phyloP scores from a whole-genome alignment of 2,888 invertebrate species.

The Heliothis peltigera region DNA sequence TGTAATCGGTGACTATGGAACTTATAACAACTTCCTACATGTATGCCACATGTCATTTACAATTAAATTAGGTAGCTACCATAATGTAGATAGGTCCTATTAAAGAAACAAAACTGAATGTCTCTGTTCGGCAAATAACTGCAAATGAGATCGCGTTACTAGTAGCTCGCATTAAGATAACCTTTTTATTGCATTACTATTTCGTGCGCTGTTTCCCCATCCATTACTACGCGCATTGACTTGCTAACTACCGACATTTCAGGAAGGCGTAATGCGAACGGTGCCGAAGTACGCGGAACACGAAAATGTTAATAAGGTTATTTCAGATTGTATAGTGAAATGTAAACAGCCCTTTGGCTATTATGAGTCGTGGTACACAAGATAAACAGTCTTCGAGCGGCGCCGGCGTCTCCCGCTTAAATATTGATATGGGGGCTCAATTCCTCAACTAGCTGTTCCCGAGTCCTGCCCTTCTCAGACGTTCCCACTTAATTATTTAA shows the following conservation, averaged over 20 bases:
- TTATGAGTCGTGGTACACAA: constrained; percentile 83
- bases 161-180: constrained; percentile 46
- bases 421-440: constrained; percentile 80
- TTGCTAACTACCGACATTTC: constrained; percentile 57
- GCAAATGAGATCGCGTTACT: constrained; percentile 40
- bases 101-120: constrained; percentile 17
- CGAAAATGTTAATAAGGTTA: constrained; percentile 82
- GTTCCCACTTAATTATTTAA: constrained; percentile 64
- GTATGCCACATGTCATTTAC: background rate
- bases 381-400: constrained; percentile 79
- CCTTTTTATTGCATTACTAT: constrained; percentile 54
- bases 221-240: constrained; percentile 51
- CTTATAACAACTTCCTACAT: background rate
- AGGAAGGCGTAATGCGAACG: constrained; percentile 60
- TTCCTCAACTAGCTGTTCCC: constrained; percentile 38
- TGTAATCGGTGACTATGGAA: too few species aligned
- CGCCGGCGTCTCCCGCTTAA: constrained; percentile 77
- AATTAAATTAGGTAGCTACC: constrained; percentile 19
- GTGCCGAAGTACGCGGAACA: constrained; percentile 55
- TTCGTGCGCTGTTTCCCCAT: constrained; percentile 50
- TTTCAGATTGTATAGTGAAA: constrained; percentile 80
- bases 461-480: constrained; percentile 38
- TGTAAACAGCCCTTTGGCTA: constrained; percentile 82
- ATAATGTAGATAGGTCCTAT: background rate
- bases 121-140: constrained; percentile 30